Evolutionary conservation across 1,140 invertebrate species (phyloP).

Genomic region (Leptonema lineaticorne): DNA sequence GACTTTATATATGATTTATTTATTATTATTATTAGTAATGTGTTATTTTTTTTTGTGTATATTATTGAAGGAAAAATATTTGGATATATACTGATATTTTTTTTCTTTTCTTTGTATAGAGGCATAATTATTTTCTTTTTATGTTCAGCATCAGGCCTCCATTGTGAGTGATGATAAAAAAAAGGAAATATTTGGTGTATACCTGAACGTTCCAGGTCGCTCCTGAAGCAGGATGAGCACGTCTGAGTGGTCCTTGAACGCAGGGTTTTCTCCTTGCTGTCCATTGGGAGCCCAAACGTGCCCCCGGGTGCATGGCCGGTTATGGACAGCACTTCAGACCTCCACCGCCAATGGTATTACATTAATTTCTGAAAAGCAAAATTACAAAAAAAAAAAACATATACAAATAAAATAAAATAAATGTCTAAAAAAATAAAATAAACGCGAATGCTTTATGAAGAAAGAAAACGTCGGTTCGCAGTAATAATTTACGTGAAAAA

Average conservation of each 20-base stretch:
- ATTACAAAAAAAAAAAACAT: not conserved
- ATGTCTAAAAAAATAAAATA: not conserved
- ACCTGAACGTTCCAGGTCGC: slow-evolving; percentile 73
- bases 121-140: no score
- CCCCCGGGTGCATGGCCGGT: slow-evolving; percentile 36
- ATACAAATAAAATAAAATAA: not conserved
- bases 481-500: not conserved
- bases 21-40: no score
- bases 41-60: no score
- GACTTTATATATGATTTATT: no score
- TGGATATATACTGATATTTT: no score
- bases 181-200: not conserved
- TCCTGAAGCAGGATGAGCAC: slow-evolving; percentile 67
- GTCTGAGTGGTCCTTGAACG: slow-evolving; percentile 59
- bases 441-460: not conserved
- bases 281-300: slow-evolving; percentile 53
- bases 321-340: not conserved
- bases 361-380: no score
- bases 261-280: slow-evolving; percentile 58
- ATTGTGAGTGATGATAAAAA: no score
- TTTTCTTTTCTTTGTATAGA: no score
- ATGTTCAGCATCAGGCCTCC: no score
- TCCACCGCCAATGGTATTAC: not conserved
- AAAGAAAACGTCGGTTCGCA: not conserved
- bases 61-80: no score